Percentiles rank a stretch among this genome's conserved stretches.
phyloP scores from a whole-genome alignment of 2,888 invertebrate species.

The Andrena fulva region DNA sequence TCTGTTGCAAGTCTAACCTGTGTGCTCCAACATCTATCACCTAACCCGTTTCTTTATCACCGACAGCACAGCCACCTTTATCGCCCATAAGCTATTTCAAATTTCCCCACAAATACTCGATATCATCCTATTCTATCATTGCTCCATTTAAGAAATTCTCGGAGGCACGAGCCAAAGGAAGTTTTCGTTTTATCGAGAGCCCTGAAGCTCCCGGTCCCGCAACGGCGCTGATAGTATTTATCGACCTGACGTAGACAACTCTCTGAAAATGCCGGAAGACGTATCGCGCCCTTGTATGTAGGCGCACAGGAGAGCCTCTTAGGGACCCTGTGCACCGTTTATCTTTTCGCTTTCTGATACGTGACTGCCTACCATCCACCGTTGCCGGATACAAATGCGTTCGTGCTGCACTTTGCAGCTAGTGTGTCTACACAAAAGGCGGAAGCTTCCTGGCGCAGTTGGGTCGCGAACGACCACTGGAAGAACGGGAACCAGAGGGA shows the following conservation, averaged over 20 bases:
- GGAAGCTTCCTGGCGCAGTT: neutral
- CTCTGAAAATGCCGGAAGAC: constrained; percentile 21
- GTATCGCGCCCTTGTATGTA: constrained; percentile 1
- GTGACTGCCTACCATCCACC: constrained; percentile 40
- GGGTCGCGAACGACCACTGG: constrained; percentile 4
- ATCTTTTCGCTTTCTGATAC: constrained; percentile 41
- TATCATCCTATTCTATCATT: neutral
- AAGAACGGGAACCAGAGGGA: neutral
- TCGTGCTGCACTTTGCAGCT: constrained; percentile 43
- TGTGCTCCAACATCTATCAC: too few species aligned
- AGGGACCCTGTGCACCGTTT: constrained; percentile 24
- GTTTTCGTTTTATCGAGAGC: constrained; percentile 21
- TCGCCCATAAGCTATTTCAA: too few species aligned
- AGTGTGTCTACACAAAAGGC: constrained; percentile 22
- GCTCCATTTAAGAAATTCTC: neutral
- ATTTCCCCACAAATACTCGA: too few species aligned
- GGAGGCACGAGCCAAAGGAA: neutral
- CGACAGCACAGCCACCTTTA: too few species aligned
- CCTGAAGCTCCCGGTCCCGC: constrained; percentile 5
- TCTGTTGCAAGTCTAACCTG: too few species aligned
- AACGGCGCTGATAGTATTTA: constrained; percentile 26
- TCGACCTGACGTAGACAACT: constrained; percentile 28
- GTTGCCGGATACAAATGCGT: constrained; percentile 26
- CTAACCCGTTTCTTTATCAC: too few species aligned
- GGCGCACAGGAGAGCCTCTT: neutral